Evolutionary conservation across 2,113 vertebrate genomes (phyloP).

Genomic region (Syngnathus typhle): DNA sequence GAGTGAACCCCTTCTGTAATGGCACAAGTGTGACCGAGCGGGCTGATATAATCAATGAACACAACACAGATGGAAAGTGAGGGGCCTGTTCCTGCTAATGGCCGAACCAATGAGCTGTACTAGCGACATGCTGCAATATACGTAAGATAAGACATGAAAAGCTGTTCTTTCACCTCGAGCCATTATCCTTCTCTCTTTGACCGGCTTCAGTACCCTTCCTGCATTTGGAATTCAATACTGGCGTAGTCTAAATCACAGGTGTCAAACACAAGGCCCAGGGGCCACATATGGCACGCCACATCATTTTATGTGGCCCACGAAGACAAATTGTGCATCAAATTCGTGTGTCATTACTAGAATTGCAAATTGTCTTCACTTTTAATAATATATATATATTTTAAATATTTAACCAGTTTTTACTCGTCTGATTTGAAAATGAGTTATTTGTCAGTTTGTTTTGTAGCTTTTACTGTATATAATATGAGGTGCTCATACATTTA

Average conservation of each 20-base stretch:
- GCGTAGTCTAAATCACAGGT: background rate
- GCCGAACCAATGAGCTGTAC: conserved; percentile 40
- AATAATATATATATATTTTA: too few species aligned
- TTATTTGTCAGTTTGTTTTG: too few species aligned
- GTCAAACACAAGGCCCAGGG: too few species aligned
- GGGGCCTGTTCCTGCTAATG: conserved; percentile 36
- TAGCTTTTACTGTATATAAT: too few species aligned
- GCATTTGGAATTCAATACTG: conserved; percentile 4
- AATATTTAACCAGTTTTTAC: too few species aligned
- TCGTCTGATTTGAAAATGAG: too few species aligned
- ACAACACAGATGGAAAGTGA: conserved; percentile 28
- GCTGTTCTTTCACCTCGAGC: conserved; percentile 13
- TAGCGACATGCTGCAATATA: conserved; percentile 34
- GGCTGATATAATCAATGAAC: conserved; percentile 43
- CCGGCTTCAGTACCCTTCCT: background rate
- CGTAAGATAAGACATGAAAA: conserved; percentile 31
- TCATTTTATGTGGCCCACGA: too few species aligned
- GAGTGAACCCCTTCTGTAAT: conserved; percentile 24
- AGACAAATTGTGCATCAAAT: too few species aligned
- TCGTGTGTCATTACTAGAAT: too few species aligned
- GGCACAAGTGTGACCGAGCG: conserved; percentile 34
- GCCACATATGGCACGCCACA: too few species aligned
- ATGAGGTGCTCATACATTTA: too few species aligned
- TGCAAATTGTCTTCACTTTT: too few species aligned
- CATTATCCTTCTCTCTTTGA: conserved; percentile 4